A percentile compares a stretch with the other conserved stretches of the same genome.
Evolutionary conservation across 2,888 invertebrate species (phyloP).

Genomic region (Spilosoma lubricipeda): DNA sequence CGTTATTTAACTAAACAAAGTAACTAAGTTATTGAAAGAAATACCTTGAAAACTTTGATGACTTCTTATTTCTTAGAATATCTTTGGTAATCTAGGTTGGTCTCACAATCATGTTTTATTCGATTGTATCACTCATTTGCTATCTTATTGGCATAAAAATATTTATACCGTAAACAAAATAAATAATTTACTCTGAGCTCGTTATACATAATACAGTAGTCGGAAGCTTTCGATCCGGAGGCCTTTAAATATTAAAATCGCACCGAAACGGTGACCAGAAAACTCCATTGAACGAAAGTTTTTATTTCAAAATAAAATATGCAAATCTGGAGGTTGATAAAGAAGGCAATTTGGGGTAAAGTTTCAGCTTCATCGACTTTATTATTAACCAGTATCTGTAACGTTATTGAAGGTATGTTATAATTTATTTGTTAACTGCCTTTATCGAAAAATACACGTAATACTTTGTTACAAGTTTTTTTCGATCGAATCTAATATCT

Average conservation of each 20-base stretch:
- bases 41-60: no score
- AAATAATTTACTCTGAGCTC: conserved; percentile 20
- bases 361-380: not conserved
- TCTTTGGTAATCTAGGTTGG: not conserved
- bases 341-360: conserved; percentile 10
- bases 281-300: conserved; percentile 17
- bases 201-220: conserved; percentile 32
- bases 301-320: conserved; percentile 36
- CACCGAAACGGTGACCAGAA: conserved; percentile 1
- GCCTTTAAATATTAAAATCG: conserved; percentile 39
- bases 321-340: conserved; percentile 23
- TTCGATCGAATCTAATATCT: no score
- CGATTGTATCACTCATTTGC: not conserved
- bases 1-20: no score
- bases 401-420: not conserved
- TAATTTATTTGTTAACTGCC: no score
- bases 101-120: no score
- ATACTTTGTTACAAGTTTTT: no score
- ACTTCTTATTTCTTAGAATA: no score
- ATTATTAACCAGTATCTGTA: not conserved
- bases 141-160: not conserved
- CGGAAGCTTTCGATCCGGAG: conserved; percentile 14
- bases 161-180: conserved; percentile 1
- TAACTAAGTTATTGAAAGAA: no score
- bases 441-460: no score